Conservation (phyloP, 1,140 invertebrate genomes). For the Papilio aristodemus region DNA sequence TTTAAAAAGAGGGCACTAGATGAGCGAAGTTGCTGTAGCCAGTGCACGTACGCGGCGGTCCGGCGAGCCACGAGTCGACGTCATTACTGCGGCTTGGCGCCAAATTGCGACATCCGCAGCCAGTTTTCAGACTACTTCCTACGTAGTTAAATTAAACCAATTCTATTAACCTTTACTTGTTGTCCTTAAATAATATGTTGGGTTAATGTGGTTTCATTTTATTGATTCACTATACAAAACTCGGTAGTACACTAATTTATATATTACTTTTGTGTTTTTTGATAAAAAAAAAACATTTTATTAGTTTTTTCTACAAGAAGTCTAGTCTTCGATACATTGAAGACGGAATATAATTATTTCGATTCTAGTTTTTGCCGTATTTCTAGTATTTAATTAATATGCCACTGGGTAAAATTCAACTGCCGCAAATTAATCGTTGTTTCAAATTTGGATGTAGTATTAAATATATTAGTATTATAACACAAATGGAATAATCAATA, state of each 20-base stretch:
- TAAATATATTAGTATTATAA: too few relatives aligned
- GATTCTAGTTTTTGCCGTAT: too few relatives aligned
- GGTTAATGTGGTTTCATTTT: background rate
- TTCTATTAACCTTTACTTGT: constrained; percentile 30
- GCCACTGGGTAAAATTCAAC: too few relatives aligned
- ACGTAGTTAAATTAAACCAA: constrained; percentile 40
- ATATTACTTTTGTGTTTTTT: too few relatives aligned
- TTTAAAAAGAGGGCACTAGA: background rate
- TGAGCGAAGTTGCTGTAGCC: constrained; percentile 35
- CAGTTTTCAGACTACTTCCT: constrained; percentile 34
- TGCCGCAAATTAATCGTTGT: too few relatives aligned
- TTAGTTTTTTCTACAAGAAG: too few relatives aligned
- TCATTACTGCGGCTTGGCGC: constrained; percentile 66
- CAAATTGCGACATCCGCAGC: constrained; percentile 72
- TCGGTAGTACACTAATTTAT: too few relatives aligned
- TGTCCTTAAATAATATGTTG: constrained; percentile 7
- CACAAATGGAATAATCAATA: background rate
- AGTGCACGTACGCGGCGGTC: constrained; percentile 57
- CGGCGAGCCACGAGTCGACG: constrained; percentile 45
- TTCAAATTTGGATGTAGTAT: too few relatives aligned
- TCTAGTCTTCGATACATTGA: too few relatives aligned
- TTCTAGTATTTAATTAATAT: too few relatives aligned
- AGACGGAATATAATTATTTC: too few relatives aligned
- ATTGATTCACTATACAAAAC: background rate
- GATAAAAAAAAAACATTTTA: background rate